These are phyloP conservation scores for Tortrix viridana DNA, from an alignment of 2,888 invertebrate species.

Conservation along the genomic window DNA sequence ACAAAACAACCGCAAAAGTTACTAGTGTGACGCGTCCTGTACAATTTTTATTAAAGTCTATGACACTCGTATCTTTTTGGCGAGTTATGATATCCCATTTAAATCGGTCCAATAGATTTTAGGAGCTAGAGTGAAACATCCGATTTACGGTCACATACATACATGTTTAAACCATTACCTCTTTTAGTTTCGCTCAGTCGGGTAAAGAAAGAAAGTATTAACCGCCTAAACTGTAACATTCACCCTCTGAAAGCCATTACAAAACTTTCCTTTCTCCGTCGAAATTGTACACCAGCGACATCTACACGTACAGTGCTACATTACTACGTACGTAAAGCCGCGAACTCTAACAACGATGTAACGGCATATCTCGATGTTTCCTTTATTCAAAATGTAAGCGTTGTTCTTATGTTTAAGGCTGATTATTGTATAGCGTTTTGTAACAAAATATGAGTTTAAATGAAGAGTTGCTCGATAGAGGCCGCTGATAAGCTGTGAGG, in stretches of 20 bases:
- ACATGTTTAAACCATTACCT: no score
- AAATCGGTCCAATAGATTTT: no score
- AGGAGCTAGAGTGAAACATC: no score
- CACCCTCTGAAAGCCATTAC: neutral
- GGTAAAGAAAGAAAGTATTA: no score
- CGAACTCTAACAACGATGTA: neutral
- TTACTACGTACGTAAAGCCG: conserved; percentile 17
- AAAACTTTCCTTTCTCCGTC: conserved; percentile 13
- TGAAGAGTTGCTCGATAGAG: conserved; percentile 27
- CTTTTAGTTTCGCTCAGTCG: no score
- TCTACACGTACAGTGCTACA: conserved; percentile 33
- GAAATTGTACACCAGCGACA: conserved; percentile 37
- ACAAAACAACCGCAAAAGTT: no score
- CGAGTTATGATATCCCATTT: no score
- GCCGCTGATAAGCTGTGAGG: conserved; percentile 32
- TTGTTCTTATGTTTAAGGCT: neutral
- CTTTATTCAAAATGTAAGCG: neutral
- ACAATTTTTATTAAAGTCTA: no score
- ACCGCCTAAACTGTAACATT: no score
- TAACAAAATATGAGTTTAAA: conserved; percentile 19
- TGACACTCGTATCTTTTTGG: no score
- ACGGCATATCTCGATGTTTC: conserved; percentile 3
- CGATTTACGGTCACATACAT: no score
- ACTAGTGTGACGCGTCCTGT: no score
- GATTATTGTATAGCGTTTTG: neutral